These are phyloP conservation scores for Pseudopodoces humilis DNA, from an alignment of 2,113 vertebrate species.

Conservation along the genomic window DNA sequence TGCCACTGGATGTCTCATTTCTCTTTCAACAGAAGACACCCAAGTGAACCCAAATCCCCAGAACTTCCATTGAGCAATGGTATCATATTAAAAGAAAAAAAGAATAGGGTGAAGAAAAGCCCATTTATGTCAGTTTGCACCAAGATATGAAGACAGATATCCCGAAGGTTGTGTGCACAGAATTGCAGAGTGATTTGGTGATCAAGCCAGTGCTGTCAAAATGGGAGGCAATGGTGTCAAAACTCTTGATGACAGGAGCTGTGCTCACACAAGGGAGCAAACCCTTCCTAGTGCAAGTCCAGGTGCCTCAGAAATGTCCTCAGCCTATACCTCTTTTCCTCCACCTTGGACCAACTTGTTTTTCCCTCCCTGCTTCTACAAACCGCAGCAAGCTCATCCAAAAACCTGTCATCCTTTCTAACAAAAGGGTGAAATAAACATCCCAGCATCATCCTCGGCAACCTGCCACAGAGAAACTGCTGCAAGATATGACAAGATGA, in stretches of 20 bases:
- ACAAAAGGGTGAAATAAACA: slow-evolving; percentile 55
- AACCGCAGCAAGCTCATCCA: background rate
- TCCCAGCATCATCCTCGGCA: slow-evolving; percentile 44
- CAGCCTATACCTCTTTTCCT: background rate
- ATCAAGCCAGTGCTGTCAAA: slow-evolving; percentile 14
- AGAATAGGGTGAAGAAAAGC: background rate
- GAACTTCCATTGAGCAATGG: background rate
- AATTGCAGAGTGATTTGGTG: slow-evolving; percentile 1
- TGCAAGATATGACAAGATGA: slow-evolving; percentile 52
- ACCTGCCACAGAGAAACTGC: slow-evolving; percentile 39
- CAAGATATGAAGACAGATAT: slow-evolving; percentile 10
- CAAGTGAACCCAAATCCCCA: background rate
- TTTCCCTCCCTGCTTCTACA: slow-evolving; percentile 17
- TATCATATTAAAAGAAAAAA: slow-evolving; percentile 38
- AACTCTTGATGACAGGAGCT: background rate
- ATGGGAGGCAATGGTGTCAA: background rate
- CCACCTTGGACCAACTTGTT: background rate
- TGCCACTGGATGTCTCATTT: background rate
- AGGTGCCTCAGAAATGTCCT: slow-evolving; percentile 23
- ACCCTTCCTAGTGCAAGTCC: slow-evolving; percentile 9
- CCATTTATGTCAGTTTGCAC: background rate
- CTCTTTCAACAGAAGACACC: slow-evolving; percentile 11
- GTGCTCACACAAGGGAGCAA: background rate
- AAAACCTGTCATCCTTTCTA: slow-evolving; percentile 46
- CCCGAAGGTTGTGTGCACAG: background rate